Evolutionary conservation across 2,113 vertebrate species (phyloP), one percentile per base, ranked within the genome.

Genomic region (Scomber japonicus): DNA sequence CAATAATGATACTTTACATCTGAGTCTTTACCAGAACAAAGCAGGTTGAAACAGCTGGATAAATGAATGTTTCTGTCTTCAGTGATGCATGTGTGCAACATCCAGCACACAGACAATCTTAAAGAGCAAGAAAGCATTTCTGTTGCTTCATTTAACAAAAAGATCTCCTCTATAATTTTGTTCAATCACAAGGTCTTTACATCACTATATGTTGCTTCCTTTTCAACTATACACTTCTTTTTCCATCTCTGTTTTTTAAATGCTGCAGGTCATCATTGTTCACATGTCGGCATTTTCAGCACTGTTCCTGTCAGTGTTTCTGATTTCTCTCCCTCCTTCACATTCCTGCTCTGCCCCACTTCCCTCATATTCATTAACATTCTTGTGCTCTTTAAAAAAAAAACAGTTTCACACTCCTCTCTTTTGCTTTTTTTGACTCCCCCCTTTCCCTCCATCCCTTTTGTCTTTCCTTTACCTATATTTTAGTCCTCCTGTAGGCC

Each of bases 291-390:
- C 24, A 27, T 27, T 27, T 3, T 27, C 24, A 49, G 48, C 50
- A 24, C 53, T 54, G 40, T 45, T 61, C 49, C 59, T 35, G 10
- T 71, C 53, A 24, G 0, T 66, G 50, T 76, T 53, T 78, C 60
- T 63, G 24, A 27, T 79, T 35, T 94, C 89, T 90, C 89, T 73
- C 92, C 93, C 11, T 53, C 57, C 5, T 59, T 59, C 30, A 77
- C 50, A 12, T 64, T 62, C 46, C 13, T 17, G 15, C 67, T 61
- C 51, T 81, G 74, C 49, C 68, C 83, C 64, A 80, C 68, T 84
- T 84, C 40, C 55, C 85, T 79, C 40, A 69, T 24, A 84, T 78
- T 72, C 60, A 56, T 50, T 53, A 53, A 48, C 21, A 74, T 82
- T 71, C 30, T 49, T 48, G n/a, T 73, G 62, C 69, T 69, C 49